Percentiles rank a stretch among this genome's conserved stretches.
Conservation (phyloP, 2,113 vertebrate species). For the Herpailurus yagouaroundi region DNA sequence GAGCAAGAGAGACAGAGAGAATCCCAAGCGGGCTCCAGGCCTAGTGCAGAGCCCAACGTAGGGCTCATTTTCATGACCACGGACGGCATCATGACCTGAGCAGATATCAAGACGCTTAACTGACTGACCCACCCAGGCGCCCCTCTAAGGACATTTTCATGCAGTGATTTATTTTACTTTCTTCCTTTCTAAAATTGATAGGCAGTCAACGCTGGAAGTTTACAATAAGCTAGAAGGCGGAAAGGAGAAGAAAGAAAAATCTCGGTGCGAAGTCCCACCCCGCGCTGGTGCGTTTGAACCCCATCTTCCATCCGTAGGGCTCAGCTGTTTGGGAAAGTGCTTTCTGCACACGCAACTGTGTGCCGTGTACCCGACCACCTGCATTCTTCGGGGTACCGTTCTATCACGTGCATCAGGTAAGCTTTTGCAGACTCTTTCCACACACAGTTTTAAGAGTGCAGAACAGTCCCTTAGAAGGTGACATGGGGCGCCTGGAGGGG, state of each 20-base stretch:
- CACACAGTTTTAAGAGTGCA: fast-evolving
- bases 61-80: no score
- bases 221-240: background rate
- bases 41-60: no score
- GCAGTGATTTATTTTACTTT: background rate
- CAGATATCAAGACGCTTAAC: no score
- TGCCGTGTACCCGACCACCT: fast-evolving
- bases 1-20: no score
- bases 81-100: no score
- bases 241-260: background rate
- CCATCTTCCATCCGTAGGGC: fast-evolving
- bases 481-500: no score
- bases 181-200: background rate
- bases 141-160: background rate
- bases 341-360: fast-evolving
- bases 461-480: no score
- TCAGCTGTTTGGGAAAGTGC: no score
- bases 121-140: background rate
- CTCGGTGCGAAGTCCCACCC: background rate
- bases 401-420: fast-evolving
- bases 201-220: background rate
- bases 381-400: fast-evolving
- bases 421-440: background rate
- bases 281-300: fast-evolving
- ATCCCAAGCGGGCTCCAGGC: no score